A percentile compares a stretch with the other conserved stretches of the same genome.
phyloP scores from a whole-genome alignment of 2,888 invertebrate genomes.

The Archaeoteleia sp. region DNA sequence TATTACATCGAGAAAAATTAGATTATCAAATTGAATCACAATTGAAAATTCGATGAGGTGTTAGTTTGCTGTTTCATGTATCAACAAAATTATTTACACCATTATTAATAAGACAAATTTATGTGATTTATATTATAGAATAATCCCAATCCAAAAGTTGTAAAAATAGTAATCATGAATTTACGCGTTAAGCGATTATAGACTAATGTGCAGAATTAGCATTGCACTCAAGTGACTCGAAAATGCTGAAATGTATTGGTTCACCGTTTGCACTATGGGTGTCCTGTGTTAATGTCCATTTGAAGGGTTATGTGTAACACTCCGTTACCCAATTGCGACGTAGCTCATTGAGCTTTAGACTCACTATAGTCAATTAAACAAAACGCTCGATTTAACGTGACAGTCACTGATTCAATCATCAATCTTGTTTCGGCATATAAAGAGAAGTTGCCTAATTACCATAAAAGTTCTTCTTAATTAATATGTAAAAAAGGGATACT shows the following conservation, averaged over 20 bases:
- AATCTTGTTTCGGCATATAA: conserved; percentile 24
- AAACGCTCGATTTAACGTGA: conserved; percentile 43
- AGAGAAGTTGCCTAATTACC: neutral
- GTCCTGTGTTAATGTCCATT: conserved; percentile 29
- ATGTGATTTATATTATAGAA: neutral
- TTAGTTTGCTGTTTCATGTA: no score
- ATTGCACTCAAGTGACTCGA: conserved; percentile 2
- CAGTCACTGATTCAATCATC: conserved; percentile 32
- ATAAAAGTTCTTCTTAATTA: neutral
- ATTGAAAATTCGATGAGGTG: neutral
- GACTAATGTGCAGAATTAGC: neutral
- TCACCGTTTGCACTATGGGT: conserved; percentile 18
- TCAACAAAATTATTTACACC: no score
- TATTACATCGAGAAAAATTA: neutral
- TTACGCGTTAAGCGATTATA: neutral
- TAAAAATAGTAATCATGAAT: neutral
- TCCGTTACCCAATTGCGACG: conserved; percentile 33
- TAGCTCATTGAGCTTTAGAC: conserved; percentile 39
- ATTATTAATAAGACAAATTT: no score
- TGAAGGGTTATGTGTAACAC: conserved; percentile 37
- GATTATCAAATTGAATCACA: neutral
- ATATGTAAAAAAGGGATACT: neutral
- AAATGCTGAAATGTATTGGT: conserved; percentile 11
- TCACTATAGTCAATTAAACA: conserved; percentile 44
- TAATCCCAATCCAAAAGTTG: neutral